phyloP scores from a whole-genome alignment of 1,140 invertebrate species.

The Pogonognathellus flavescens region DNA sequence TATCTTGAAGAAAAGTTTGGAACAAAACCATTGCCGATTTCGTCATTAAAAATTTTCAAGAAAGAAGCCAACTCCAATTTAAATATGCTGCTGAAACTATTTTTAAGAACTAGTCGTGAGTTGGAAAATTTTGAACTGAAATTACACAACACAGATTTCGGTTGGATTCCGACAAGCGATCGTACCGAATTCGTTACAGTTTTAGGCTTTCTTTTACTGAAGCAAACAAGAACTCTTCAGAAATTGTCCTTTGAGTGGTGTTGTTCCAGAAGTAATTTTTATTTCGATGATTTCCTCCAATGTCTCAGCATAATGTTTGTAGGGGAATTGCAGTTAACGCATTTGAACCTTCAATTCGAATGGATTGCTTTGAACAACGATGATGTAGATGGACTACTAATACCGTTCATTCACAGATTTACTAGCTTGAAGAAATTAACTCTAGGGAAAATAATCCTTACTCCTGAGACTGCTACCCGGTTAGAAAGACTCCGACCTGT shows the following conservation, averaged over 20 bases:
- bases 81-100: constrained; percentile 2
- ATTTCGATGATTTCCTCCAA: constrained; percentile 52
- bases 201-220: constrained; percentile 39
- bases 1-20: constrained; percentile 20
- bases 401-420: constrained; percentile 58
- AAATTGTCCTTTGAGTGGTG: constrained; percentile 45
- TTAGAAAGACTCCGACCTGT: constrained; percentile 14
- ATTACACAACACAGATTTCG: constrained; percentile 9
- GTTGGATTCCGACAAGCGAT: constrained; percentile 29
- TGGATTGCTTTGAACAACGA: constrained; percentile 56
- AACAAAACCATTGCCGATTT: background rate
- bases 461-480: background rate
- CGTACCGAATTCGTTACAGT: constrained; percentile 51
- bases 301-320: constrained; percentile 9
- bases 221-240: constrained; percentile 34
- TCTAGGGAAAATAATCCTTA: constrained; percentile 58
- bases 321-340: constrained; percentile 22
- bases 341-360: constrained; percentile 58
- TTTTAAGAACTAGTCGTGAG: background rate
- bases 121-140: constrained; percentile 49
- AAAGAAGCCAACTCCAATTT: background rate
- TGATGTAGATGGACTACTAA: constrained; percentile 44
- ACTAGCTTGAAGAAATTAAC: constrained; percentile 46
- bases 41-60: constrained; percentile 1
- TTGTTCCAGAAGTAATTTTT: constrained; percentile 28